Conservation (phyloP, 2,888 invertebrate species). For the Blera fallax region DNA sequence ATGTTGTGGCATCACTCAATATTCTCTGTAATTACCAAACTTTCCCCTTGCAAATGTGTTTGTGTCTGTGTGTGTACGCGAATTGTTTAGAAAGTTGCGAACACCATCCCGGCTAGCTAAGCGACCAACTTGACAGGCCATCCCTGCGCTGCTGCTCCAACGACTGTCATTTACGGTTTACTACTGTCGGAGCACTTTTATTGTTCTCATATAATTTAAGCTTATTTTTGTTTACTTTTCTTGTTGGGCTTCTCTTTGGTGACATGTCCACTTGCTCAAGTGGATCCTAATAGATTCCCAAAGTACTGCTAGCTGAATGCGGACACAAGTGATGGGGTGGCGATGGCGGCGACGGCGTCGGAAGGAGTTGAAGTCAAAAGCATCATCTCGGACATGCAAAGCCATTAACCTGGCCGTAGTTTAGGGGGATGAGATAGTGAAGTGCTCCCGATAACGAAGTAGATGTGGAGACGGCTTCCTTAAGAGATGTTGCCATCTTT, state of each 20-base stretch:
- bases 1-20: slow-evolving; percentile 70
- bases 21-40: slow-evolving; percentile 67
- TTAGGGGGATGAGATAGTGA: not conserved
- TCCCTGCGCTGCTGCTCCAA: not conserved
- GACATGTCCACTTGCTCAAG: slow-evolving; percentile 49
- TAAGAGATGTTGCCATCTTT: slow-evolving; percentile 26
- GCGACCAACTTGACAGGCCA: not conserved
- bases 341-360: too few relatives aligned
- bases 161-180: slow-evolving; percentile 60
- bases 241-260: slow-evolving; percentile 4
- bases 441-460: not conserved
- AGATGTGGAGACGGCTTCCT: not conserved
- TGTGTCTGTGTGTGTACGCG: slow-evolving; percentile 45
- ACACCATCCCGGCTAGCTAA: not conserved
- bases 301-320: not conserved
- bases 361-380: not conserved
- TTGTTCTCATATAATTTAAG: slow-evolving; percentile 65
- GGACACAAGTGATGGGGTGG: not conserved
- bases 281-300: slow-evolving; percentile 53
- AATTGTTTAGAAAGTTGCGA: slow-evolving; percentile 66
- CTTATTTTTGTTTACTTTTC: slow-evolving; percentile 42
- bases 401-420: slow-evolving; percentile 52
- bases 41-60: slow-evolving; percentile 57
- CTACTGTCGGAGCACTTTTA: slow-evolving; percentile 62
- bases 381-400: slow-evolving; percentile 62